phyloP scores from a whole-genome alignment of 2,888 invertebrate genomes.

The Beris chalybata region DNA sequence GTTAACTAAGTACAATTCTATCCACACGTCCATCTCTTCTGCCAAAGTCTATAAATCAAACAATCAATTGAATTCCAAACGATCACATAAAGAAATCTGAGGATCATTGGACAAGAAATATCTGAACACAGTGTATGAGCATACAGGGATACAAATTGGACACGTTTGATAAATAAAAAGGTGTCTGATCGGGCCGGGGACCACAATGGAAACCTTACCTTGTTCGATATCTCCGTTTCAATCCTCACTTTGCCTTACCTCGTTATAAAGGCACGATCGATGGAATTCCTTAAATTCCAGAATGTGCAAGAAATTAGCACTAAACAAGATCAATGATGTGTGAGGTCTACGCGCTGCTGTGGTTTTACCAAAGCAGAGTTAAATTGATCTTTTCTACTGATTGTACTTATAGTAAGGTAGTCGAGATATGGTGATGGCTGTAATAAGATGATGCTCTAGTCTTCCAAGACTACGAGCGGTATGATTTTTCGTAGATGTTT shows the following conservation, averaged over 20 bases:
- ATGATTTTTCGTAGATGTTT: no score
- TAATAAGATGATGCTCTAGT: no score
- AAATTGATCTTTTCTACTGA: no score
- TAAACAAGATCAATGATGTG: slow-evolving; percentile 33
- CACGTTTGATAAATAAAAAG: slow-evolving; percentile 26
- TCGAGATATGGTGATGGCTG: no score
- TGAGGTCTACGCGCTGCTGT: slow-evolving; percentile 10
- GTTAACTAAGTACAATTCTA: slow-evolving; percentile 2
- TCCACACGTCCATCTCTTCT: slow-evolving; percentile 26
- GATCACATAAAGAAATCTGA: slow-evolving; percentile 45
- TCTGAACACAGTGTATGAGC: slow-evolving; percentile 37
- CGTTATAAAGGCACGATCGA: slow-evolving; percentile 7
- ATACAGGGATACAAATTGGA: slow-evolving; percentile 39
- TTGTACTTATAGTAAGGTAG: no score
- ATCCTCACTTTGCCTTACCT: neutral
- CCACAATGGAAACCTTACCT: no score
- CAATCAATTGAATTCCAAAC: slow-evolving; percentile 55
- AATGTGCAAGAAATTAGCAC: slow-evolving; percentile 45
- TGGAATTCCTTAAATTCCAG: slow-evolving; percentile 42
- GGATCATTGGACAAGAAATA: slow-evolving; percentile 35
- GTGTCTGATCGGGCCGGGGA: slow-evolving; percentile 16
- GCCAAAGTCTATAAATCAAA: slow-evolving; percentile 50
- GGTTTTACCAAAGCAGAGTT: no score
- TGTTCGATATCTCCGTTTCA: no score
- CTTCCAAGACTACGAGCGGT: no score